phyloP scores from a whole-genome alignment of 1,140 invertebrate genomes.

The Drosophila novamexicana region DNA sequence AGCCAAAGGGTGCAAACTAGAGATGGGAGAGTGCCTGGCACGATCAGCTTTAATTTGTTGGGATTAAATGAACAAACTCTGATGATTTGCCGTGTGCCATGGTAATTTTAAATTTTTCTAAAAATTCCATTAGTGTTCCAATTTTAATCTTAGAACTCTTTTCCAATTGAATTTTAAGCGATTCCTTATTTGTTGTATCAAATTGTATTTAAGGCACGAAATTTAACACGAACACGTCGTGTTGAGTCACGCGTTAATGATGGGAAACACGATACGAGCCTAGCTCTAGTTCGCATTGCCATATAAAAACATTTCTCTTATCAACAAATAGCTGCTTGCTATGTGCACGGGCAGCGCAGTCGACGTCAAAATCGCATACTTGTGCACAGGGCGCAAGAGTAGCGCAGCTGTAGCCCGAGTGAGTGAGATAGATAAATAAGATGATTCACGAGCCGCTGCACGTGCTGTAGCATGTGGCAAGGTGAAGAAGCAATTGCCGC shows the following conservation, averaged over 20 bases:
- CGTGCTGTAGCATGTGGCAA: slow-evolving; percentile 47
- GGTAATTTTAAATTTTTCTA: background rate
- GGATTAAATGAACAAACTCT: no score
- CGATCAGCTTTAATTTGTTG: no score
- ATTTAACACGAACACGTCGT: background rate
- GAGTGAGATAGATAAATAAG: slow-evolving; percentile 1
- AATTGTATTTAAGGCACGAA: background rate
- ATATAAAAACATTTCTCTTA: background rate
- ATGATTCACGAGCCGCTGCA: slow-evolving; percentile 10
- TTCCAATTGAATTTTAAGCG: background rate
- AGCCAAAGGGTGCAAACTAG: background rate
- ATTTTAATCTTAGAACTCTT: background rate
- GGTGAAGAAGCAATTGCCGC: background rate
- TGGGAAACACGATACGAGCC: background rate
- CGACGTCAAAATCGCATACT: background rate
- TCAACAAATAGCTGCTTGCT: slow-evolving; percentile 17
- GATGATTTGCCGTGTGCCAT: no score
- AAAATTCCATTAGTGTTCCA: background rate
- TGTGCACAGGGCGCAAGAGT: background rate
- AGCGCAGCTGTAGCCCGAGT: background rate
- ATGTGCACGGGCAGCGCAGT: background rate
- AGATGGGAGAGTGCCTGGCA: no score
- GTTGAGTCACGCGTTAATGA: background rate
- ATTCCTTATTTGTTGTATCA: no score
- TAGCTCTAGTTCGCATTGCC: background rate